Percentiles rank a stretch among this genome's conserved stretches.
Evolutionary conservation across 2,797 vertebrate species (phyloP).

Genomic region (Phoebastria nigripes): DNA sequence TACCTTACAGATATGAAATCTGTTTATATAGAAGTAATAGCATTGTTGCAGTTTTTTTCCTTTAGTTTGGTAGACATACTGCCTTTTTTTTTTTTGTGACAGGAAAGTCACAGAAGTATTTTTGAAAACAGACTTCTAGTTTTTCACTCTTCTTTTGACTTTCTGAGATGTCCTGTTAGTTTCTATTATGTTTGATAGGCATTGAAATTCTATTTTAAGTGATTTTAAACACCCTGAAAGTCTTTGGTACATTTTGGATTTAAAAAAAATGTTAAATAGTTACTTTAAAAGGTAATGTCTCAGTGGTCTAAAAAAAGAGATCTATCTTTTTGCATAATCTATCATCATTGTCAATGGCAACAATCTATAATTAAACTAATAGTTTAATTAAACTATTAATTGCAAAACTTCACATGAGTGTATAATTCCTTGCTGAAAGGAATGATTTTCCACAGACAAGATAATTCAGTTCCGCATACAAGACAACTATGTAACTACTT

Average conservation of each 20-base stretch:
- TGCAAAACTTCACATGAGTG: background rate
- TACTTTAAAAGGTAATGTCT: background rate
- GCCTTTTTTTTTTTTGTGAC: background rate
- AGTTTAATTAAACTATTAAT: background rate
- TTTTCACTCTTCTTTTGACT: background rate
- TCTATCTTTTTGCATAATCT: background rate
- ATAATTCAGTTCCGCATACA: background rate
- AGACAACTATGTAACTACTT: background rate
- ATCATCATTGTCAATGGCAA: background rate
- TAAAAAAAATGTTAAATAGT: background rate
- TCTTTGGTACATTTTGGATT: background rate
- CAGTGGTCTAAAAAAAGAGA: background rate
- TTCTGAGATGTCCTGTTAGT: background rate
- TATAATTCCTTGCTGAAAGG: background rate
- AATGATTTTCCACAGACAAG: background rate
- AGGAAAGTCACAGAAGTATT: background rate
- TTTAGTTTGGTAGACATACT: background rate
- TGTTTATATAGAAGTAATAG: background rate
- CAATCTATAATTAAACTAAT: background rate
- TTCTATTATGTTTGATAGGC: background rate
- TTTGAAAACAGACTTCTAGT: background rate
- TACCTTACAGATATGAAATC: background rate
- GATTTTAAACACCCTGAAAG: background rate
- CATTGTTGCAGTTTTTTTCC: fast-evolving
- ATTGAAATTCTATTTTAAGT: background rate